Percentiles rank a stretch among this genome's conserved stretches.
These are phyloP conservation scores for Atethmia centrago DNA, from an alignment of 2,888 invertebrate genomes.

Conservation along the genomic window DNA sequence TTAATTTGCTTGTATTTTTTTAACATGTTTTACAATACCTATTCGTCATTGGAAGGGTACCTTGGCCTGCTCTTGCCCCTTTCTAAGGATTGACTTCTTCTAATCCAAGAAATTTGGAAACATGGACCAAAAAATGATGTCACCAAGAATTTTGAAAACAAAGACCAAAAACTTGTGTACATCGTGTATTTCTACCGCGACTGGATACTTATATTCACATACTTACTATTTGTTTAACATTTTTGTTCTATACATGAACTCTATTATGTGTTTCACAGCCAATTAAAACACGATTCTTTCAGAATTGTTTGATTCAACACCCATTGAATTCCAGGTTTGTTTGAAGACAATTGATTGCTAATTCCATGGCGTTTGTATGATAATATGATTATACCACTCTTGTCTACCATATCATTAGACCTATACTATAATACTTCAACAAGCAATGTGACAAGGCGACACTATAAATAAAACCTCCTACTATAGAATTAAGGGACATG, in stretches of 20 bases:
- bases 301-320: constrained; percentile 14
- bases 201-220: background rate
- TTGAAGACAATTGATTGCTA: constrained; percentile 16
- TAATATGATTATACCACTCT: constrained; percentile 31
- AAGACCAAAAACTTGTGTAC: background rate
- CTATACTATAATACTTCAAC: constrained; percentile 29
- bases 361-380: constrained; percentile 20
- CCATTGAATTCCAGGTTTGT: constrained; percentile 12
- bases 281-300: background rate
- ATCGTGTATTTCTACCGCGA: background rate
- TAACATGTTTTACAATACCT: background rate
- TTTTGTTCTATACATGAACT: constrained; percentile 5
- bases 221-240: background rate
- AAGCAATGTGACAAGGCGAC: constrained; percentile 41
- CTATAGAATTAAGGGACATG: constrained; percentile 18
- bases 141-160: background rate
- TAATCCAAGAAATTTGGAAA: background rate
- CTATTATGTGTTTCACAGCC: background rate
- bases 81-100: background rate
- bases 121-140: background rate
- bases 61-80: background rate
- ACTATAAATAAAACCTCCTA: constrained; percentile 36
- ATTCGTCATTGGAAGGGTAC: background rate
- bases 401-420: constrained; percentile 32
- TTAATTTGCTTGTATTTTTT: background rate